Percentiles rank a stretch among this genome's conserved stretches.
phyloP scores from a whole-genome alignment of 2,888 invertebrate species.

The Gisinianus flammeolus region DNA sequence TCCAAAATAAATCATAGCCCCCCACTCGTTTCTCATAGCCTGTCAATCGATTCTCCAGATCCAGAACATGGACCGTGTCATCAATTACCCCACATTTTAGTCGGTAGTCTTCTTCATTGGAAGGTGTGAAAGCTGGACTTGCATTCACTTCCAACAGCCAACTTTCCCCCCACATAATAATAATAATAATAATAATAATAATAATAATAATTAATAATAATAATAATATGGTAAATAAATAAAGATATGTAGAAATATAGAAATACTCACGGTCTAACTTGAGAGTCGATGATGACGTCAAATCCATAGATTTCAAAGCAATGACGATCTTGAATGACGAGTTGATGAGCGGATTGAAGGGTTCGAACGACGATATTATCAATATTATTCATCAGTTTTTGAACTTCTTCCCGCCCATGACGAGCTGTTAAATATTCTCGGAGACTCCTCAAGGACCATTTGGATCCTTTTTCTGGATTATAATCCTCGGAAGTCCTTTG shows the following conservation, averaged over 20 bases:
- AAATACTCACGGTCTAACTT: slow-evolving; percentile 65
- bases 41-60: slow-evolving; percentile 63
- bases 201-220: too few species aligned
- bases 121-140: slow-evolving; percentile 68
- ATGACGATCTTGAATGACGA: slow-evolving; percentile 66
- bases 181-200: not conserved
- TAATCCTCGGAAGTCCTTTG: slow-evolving; percentile 65
- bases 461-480: slow-evolving; percentile 62
- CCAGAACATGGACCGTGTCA: slow-evolving; percentile 68
- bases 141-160: slow-evolving; percentile 71
- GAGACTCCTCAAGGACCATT: slow-evolving; percentile 66
- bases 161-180: too few species aligned
- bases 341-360: slow-evolving; percentile 66
- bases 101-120: slow-evolving; percentile 68
- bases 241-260: not conserved
- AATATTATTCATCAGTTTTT: slow-evolving; percentile 64
- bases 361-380: slow-evolving; percentile 67
- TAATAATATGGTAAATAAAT: too few species aligned
- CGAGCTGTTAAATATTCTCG: slow-evolving; percentile 66
- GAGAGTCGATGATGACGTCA: slow-evolving; percentile 68
- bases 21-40: slow-evolving; percentile 68
- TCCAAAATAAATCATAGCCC: slow-evolving; percentile 69
- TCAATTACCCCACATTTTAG: slow-evolving; percentile 68
- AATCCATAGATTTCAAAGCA: slow-evolving; percentile 72
- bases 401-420: slow-evolving; percentile 66